Conservation (phyloP, 2,113 vertebrate species). For the Cottus gobio region DNA sequence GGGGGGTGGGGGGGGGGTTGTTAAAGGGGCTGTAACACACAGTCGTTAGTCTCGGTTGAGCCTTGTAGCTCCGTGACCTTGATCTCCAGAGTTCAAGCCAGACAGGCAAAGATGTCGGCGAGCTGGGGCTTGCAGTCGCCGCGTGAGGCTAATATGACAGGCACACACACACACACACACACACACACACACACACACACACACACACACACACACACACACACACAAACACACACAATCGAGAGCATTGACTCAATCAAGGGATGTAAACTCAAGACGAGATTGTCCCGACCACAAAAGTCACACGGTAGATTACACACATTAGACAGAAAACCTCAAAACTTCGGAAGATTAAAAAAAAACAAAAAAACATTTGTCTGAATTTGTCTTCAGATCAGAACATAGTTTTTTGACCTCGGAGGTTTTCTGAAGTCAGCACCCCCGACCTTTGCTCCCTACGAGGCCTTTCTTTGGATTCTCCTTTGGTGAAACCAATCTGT, state of each 20-base stretch:
- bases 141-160: constrained; percentile 42
- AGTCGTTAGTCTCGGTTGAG: constrained; percentile 54
- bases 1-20: not conserved
- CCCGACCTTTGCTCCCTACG: constrained; percentile 44
- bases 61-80: constrained; percentile 73
- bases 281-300: constrained; percentile 14
- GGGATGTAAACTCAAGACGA: not conserved
- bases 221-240: not conserved
- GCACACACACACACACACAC: constrained; percentile 15
- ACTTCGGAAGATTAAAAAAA: not conserved
- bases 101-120: constrained; percentile 39
- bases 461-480: constrained; percentile 25
- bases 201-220: constrained; percentile 17
- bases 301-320: constrained; percentile 21
- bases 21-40: constrained; percentile 49
- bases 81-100: constrained; percentile 64
- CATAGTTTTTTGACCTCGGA: not conserved
- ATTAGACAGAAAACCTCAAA: constrained; percentile 19
- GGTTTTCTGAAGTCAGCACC: constrained; percentile 21
- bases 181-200: constrained; percentile 21
- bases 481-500: constrained; percentile 26
- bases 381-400: constrained; percentile 10
- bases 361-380: constrained; percentile 4
- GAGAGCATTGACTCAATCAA: constrained; percentile 18
- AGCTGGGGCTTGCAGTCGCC: constrained; percentile 14